Base-by-base conservation (phyloP, 2,888 invertebrate genomes). In the Tromatobia lineatoria region DNA sequence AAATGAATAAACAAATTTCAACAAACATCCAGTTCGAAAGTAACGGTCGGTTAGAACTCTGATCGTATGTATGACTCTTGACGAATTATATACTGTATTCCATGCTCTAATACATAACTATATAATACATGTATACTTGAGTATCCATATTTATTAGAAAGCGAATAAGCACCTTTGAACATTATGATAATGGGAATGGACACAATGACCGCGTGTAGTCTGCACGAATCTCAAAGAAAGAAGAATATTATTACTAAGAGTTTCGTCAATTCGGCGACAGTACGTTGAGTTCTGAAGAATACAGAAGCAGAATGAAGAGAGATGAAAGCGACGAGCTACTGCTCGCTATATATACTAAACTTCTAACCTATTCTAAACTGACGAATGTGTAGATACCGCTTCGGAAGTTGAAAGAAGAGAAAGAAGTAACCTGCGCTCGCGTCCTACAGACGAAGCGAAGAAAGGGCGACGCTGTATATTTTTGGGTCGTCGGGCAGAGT, bases 401-500 rank as follows among this genome's bases (percentile, higher is more conserved):
- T 25, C 23, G 23, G 29, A 15, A 3, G n/a, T 29, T 47, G 18
- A 47, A 47, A 18, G 15, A 66, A 38, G 50, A 20, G 38, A 52
- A 66, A 64, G 66, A 66, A 50, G 4, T 18, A 64, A 25, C 67
- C n/a, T 34, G 29, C 23, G 13, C n/a, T 20, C 11, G 34, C 34
- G 54, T 20, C 52, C 67, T 45, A 54, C 59, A 70, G 61, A 45
- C 50, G 70, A 71, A 25, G 8, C 64, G 75, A 75, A 81, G 77
- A 73, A 71, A 75, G 71, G 67, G 59, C 67, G 75, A 23, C 77
- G 79, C 74, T 59, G 67, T 80, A 86, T 82, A 86, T 80, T 85
- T 88, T 88, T 83, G 79, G 85, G 82, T 82, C 84, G 83, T 80
- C 59, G 25, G 67, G 67, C 29, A 25, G 66, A 88, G 88, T 87